Base-by-base conservation (phyloP, 1,140 invertebrate species). In the Oncopodura yosiiana region DNA sequence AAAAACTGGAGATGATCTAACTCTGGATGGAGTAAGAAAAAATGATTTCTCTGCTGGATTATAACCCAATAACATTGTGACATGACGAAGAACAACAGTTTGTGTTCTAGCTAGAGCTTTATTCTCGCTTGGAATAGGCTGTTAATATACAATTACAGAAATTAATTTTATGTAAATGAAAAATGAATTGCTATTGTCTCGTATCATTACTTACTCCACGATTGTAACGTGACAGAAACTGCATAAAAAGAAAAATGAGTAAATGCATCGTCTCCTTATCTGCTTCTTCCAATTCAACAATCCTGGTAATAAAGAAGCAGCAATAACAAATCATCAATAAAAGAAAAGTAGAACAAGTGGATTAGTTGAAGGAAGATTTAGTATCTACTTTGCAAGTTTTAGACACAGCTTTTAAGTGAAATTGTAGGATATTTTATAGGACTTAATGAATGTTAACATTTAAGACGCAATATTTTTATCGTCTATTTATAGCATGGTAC, bases 261-360 rank as follows among this genome's bases (percentile, higher is more conserved):
- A 96, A 74, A 71, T 97, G 94, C 56, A 94, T 88, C 0, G 94
- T 95, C 73, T 97, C 92, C 66, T 86, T 81, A 68, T 99, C 94
- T 18, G 87, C 80, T 69, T 96, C 93, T 69, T 96, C 92, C 49
- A 92, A 73, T 65, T 98, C 94, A 46, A 95, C 83, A 3, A 93
- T 84, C 69, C 82, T 78, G 36, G 83, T 81, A 14, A 86, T 74
- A 48, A 84, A 75, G 0, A 77, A 78, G 37, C n/a, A n/a, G n/a
- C n/a, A n/a, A n/a, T n/a, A n/a, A n/a, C n/a, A n/a, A n/a, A n/a
- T n/a, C n/a, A n/a, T n/a, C n/a, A n/a, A n/a, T n/a, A n/a, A n/a
- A n/a, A n/a, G n/a, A n/a, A n/a, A n/a, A n/a, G n/a, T n/a, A n/a
- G n/a, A n/a, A n/a, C n/a, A n/a, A n/a, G n/a, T n/a, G n/a, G n/a